These are phyloP conservation scores for Agonopterix heracliana DNA, from an alignment of 2,888 invertebrate species.

Conservation along the genomic window DNA sequence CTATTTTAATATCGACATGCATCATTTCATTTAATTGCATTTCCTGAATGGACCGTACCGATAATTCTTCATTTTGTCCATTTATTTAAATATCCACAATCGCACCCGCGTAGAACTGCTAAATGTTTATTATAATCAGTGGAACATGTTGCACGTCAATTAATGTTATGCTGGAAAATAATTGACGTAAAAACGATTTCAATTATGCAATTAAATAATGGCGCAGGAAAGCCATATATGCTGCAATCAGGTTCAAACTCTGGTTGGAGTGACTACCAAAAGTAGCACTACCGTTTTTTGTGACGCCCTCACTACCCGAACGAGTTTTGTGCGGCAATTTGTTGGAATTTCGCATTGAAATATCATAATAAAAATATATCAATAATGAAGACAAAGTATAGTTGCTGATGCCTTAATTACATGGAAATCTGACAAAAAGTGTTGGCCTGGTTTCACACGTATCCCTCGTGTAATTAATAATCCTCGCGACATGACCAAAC, in stretches of 20 bases:
- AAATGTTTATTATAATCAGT: constrained; percentile 53
- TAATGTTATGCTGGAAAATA: constrained; percentile 53
- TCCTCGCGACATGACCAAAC: constrained; percentile 47
- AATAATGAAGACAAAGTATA: constrained; percentile 19
- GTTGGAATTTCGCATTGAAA: constrained; percentile 28
- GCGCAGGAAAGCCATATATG: constrained; percentile 42
- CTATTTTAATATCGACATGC: constrained; percentile 71
- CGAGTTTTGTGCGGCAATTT: constrained; percentile 32
- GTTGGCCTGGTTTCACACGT: constrained; percentile 43
- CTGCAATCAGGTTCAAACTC: constrained; percentile 26
- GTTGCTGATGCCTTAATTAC: constrained; percentile 35
- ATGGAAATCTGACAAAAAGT: constrained; percentile 38
- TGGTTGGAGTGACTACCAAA: constrained; percentile 31
- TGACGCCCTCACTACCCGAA: constrained; percentile 15
- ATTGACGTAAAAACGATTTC: constrained; percentile 59
- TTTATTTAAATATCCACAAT: constrained; percentile 16
- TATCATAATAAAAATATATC: constrained; percentile 33
- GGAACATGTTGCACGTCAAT: constrained; percentile 59
- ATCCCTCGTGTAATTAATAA: constrained; percentile 46
- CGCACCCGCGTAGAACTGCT: constrained; percentile 14
- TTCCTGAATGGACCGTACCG: constrained; percentile 49
- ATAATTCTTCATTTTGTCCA: constrained; percentile 33
- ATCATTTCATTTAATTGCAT: constrained; percentile 71
- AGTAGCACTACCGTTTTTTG: constrained; percentile 37
- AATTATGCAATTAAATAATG: constrained; percentile 59